Base-by-base conservation (phyloP, 1,140 invertebrate species). In the Whitmania pigra region DNA sequence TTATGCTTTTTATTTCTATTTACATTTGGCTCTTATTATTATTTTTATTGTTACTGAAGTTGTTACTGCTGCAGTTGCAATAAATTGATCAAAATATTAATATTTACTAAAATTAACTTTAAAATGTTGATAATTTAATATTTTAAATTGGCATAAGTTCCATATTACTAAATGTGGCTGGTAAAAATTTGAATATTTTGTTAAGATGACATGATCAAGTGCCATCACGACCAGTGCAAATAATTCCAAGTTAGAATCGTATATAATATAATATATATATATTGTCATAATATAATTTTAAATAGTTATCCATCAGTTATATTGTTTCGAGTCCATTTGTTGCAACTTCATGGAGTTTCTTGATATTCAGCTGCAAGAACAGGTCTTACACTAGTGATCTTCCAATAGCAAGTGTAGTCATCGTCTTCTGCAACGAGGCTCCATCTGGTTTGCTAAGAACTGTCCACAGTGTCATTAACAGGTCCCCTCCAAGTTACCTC, bases 361-460 rank as follows among this genome's bases (percentile, higher is more conserved):
- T 49, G 43, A 5, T 49, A 49, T 49, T 49, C 15, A 74, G 73
- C 9, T 74, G 73, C 54, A 18, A 43, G 25, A 40, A 13, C 11
- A 20, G 57, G 49, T 22, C 43, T 3, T 74, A 74, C 55, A 63
- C 71, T 15, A 67, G 72, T 17, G 63, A 31, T 15, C 53, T 72
- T 29, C 71, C 71, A 15, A 69, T 36, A 57, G 71, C 74, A 43
- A 72, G 71, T 49, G 87, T 94, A 18, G 85, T 94, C 49, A 87
- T 94, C 66, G 91, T 93, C 76, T 94, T 92, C 83, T 90, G 88
- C 78, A 92, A 95, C 80, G 93, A 95, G 83, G 88, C 91, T 5
- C 89, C 89, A 80, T 90, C 90, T 7, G 88, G 91, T 31, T 85
- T 95, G 55, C 77, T 94, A 31, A 79, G 92, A 27, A 94, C 92